Percentiles rank a stretch among this genome's conserved stretches.
Evolutionary conservation across 1,140 invertebrate species (phyloP).

Genomic region (Plectus sambesii): DNA sequence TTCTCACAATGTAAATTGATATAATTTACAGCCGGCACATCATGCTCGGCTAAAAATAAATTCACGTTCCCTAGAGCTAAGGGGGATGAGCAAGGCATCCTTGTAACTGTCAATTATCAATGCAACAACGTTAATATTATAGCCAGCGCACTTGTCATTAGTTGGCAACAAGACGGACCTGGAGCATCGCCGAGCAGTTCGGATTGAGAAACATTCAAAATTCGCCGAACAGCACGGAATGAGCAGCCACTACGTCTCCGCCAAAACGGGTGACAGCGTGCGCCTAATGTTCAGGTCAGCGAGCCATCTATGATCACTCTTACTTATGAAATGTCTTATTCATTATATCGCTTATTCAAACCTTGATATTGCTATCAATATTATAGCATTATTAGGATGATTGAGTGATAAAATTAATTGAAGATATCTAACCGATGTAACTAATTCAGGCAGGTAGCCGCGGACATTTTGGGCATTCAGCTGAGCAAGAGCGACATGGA

Average conservation of each 20-base stretch:
- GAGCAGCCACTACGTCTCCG: constrained; percentile 64
- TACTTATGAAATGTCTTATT: too few relatives aligned
- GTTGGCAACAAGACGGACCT: constrained; percentile 78
- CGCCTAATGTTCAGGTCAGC: constrained; percentile 44
- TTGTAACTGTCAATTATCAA: too few relatives aligned
- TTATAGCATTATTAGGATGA: constrained; percentile 49
- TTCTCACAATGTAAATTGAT: neutral
- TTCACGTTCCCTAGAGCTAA: too few relatives aligned
- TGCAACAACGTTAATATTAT: too few relatives aligned
- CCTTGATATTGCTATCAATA: constrained; percentile 21
- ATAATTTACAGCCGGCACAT: too few relatives aligned
- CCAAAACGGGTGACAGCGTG: constrained; percentile 76
- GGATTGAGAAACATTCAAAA: constrained; percentile 63
- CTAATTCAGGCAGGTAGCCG: constrained; percentile 57
- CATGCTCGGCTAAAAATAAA: too few relatives aligned
- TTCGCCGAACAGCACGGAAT: constrained; percentile 65
- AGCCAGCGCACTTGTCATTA: constrained; percentile 58
- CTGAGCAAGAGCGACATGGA: constrained; percentile 58
- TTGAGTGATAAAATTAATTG: too few relatives aligned
- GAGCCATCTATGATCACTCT: too few relatives aligned
- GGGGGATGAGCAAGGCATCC: too few relatives aligned
- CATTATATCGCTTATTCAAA: constrained; percentile 42
- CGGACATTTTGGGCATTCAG: constrained; percentile 57
- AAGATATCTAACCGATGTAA: too few relatives aligned
- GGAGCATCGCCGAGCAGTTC: constrained; percentile 69